Evolutionary conservation across 2,113 vertebrate genomes (phyloP).

Genomic region (Hemibagrus wyckioides): DNA sequence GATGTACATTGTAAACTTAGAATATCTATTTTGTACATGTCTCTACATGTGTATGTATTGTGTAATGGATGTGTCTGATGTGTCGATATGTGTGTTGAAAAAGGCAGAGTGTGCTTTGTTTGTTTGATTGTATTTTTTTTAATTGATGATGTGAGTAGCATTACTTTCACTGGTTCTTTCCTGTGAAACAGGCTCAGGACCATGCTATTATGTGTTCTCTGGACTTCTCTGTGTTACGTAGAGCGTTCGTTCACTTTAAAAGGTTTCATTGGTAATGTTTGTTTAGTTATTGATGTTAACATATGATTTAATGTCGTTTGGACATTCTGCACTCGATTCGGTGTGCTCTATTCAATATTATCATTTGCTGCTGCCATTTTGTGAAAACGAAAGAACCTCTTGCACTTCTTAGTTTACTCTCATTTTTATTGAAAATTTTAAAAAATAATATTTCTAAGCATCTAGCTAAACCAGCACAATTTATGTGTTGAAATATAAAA

Average conservation of each 20-base stretch:
- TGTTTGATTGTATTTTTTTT: constrained; percentile 44
- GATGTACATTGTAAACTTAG: constrained; percentile 65
- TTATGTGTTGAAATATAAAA: constrained; percentile 24
- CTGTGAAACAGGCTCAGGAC: constrained; percentile 11
- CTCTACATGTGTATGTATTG: constrained; percentile 58
- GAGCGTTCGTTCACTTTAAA: background rate
- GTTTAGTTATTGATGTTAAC: constrained; percentile 23
- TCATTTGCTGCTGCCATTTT: constrained; percentile 45
- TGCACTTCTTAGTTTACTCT: constrained; percentile 27
- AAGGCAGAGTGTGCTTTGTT: constrained; percentile 37
- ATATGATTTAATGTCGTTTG: constrained; percentile 20
- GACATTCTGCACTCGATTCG: constrained; percentile 37
- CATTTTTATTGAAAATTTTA: background rate
- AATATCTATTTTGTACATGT: constrained; percentile 54
- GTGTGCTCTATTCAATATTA: constrained; percentile 40
- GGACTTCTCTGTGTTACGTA: constrained; percentile 2
- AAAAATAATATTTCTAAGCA: background rate
- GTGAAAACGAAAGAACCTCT: constrained; percentile 29
- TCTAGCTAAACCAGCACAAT: constrained; percentile 23
- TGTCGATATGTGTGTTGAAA: constrained; percentile 31
- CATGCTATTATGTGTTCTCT: constrained; percentile 3
- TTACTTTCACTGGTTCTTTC: constrained; percentile 20
- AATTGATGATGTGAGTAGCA: constrained; percentile 31
- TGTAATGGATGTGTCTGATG: constrained; percentile 45
- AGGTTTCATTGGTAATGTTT: constrained; percentile 33